Percentiles rank a stretch among this genome's conserved stretches.
Conservation (phyloP, 2,113 vertebrate genomes). For the Leiothrix lutea region DNA sequence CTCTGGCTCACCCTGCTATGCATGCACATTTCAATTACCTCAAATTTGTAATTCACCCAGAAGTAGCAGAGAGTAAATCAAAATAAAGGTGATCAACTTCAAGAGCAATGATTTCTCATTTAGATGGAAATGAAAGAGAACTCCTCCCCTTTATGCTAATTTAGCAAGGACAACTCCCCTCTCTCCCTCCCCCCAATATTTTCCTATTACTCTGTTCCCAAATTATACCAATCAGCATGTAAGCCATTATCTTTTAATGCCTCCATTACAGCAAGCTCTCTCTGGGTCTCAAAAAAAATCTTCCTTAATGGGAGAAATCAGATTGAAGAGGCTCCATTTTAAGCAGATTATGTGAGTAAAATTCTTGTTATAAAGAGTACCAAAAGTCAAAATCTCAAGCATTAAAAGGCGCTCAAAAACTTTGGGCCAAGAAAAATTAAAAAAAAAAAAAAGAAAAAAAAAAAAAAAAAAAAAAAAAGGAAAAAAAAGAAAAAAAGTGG, state of each 20-base stretch:
- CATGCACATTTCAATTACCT: neutral
- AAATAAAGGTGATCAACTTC: slow-evolving; percentile 37
- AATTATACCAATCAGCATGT: slow-evolving; percentile 66
- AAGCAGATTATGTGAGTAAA: slow-evolving; percentile 41
- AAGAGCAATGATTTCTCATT: slow-evolving; percentile 28
- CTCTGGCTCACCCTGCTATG: neutral
- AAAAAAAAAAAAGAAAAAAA: no score
- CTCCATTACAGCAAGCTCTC: slow-evolving; percentile 52
- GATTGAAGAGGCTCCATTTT: slow-evolving; percentile 50
- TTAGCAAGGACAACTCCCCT: slow-evolving; percentile 10
- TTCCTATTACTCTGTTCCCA: slow-evolving; percentile 48
- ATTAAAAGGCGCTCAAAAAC: slow-evolving; percentile 25
- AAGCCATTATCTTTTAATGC: slow-evolving; percentile 65
- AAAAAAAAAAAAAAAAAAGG: no score
- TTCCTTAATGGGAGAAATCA: slow-evolving; percentile 48
- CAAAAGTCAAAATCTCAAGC: slow-evolving; percentile 38
- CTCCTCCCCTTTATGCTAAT: slow-evolving; percentile 49
- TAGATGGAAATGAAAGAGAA: slow-evolving; percentile 19
- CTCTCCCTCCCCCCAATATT: slow-evolving; percentile 22
- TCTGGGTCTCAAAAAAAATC: slow-evolving; percentile 60
- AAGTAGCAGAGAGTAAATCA: slow-evolving; percentile 13
- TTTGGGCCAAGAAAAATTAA: neutral
- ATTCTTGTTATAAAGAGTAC: slow-evolving; percentile 20
- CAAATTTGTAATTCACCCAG: neutral
- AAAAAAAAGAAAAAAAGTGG: no score